These are phyloP conservation scores for Plectropomus leopardus DNA, from an alignment of 2,113 vertebrate genomes.

Conservation along the genomic window DNA sequence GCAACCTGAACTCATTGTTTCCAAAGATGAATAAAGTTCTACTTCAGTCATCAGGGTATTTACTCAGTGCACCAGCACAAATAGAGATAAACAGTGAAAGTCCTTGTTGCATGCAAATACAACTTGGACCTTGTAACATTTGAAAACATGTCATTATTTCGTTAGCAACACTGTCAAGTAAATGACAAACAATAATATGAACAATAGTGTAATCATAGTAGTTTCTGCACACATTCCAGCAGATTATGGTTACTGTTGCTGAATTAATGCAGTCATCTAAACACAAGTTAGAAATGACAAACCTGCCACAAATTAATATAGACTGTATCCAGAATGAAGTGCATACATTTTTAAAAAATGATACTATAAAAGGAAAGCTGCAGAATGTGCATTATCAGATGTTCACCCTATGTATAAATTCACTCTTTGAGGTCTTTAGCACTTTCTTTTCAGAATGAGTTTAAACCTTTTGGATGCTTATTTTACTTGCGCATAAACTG, in stretches of 20 bases:
- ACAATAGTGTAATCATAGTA: not conserved
- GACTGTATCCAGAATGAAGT: not conserved
- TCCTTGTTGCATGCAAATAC: slow-evolving; percentile 4
- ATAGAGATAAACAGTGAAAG: not conserved
- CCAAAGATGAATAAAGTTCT: slow-evolving; percentile 18
- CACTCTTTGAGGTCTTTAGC: not conserved
- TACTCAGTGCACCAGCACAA: slow-evolving; percentile 1
- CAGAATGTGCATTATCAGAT: not conserved
- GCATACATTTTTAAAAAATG: not conserved
- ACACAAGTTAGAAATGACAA: no score
- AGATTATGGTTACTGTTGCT: not conserved
- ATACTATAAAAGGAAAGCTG: no score
- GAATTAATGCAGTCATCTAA: not conserved
- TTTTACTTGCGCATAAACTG: not conserved
- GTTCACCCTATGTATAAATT: not conserved
- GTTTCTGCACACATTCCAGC: not conserved
- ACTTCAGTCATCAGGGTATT: not conserved
- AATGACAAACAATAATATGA: not conserved
- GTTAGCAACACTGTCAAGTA: not conserved
- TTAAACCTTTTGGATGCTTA: not conserved
- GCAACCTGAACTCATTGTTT: slow-evolving; percentile 20
- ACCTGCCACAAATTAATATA: not conserved
- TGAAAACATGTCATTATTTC: not conserved
- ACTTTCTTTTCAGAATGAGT: not conserved
- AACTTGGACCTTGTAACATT: not conserved